These are phyloP conservation scores for Hemiscyllium ocellatum DNA, from an alignment of 2,113 vertebrate species.

Conservation along the genomic window DNA sequence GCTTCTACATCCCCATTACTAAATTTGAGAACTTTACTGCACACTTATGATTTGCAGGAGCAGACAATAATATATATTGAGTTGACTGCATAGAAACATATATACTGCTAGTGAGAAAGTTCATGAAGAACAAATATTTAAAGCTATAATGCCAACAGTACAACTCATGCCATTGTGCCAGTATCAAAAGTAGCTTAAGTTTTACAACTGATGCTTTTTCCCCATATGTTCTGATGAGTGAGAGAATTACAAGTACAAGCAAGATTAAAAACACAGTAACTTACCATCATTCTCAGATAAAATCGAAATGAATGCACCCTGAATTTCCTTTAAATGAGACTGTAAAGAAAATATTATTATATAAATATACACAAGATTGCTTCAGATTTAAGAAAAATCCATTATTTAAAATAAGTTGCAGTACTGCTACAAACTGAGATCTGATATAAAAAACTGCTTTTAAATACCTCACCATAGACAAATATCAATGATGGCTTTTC, in stretches of 20 bases:
- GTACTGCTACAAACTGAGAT: neutral
- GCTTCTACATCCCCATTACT: neutral
- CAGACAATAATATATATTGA: neutral
- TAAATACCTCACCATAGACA: neutral
- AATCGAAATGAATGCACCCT: slow-evolving; percentile 85
- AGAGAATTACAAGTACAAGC: neutral
- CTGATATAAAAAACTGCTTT: neutral
- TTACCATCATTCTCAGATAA: slow-evolving; percentile 92
- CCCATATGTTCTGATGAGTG: neutral
- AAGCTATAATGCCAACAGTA: neutral
- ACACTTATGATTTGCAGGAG: neutral
- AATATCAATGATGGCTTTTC: neutral
- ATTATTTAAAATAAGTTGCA: neutral
- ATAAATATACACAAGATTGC: neutral
- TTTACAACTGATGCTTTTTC: neutral
- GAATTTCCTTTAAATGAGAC: slow-evolving; percentile 92
- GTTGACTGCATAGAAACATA: neutral
- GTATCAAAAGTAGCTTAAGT: neutral
- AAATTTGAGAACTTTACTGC: neutral
- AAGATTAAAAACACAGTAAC: slow-evolving; percentile 42
- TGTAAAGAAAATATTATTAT: slow-evolving; percentile 47
- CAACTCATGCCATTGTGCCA: neutral
- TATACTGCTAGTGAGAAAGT: neutral
- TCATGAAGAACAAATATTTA: neutral
- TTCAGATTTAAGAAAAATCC: neutral